phyloP scores from a whole-genome alignment of 2,888 invertebrate species.

The Drosophila acutilabella region DNA sequence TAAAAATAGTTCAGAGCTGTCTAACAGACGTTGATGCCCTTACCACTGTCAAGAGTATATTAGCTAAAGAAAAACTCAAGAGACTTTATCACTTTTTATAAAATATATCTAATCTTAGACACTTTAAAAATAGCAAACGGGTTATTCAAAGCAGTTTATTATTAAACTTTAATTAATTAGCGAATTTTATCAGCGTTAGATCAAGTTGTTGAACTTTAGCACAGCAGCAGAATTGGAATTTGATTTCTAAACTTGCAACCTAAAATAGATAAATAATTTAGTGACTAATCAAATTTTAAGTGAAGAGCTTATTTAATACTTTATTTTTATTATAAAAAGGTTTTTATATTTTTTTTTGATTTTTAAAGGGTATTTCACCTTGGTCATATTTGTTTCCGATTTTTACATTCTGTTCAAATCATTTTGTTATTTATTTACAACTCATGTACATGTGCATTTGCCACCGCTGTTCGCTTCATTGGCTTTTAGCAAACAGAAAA shows the following conservation, averaged over 20 bases:
- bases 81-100: neutral
- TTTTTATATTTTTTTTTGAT: neutral
- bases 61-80: conserved; percentile 7
- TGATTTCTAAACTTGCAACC: neutral
- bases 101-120: conserved; percentile 33
- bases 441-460: conserved; percentile 29
- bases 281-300: no score
- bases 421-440: conserved; percentile 43
- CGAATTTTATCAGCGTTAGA: no score
- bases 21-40: conserved; percentile 36
- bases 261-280: neutral
- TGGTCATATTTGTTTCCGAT: neutral
- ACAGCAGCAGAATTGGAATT: neutral
- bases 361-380: conserved; percentile 14
- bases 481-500: conserved; percentile 24
- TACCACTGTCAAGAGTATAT: neutral
- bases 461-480: conserved; percentile 37
- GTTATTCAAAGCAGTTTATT: neutral
- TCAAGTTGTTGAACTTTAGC: conserved; percentile 1
- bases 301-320: no score
- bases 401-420: conserved; percentile 11
- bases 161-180: neutral
- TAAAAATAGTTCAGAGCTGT: conserved; percentile 53
- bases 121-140: neutral
- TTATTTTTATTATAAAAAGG: no score